These are phyloP conservation scores for Chrysomallon squamiferum DNA, from an alignment of 1,140 invertebrate genomes.

Conservation along the genomic window DNA sequence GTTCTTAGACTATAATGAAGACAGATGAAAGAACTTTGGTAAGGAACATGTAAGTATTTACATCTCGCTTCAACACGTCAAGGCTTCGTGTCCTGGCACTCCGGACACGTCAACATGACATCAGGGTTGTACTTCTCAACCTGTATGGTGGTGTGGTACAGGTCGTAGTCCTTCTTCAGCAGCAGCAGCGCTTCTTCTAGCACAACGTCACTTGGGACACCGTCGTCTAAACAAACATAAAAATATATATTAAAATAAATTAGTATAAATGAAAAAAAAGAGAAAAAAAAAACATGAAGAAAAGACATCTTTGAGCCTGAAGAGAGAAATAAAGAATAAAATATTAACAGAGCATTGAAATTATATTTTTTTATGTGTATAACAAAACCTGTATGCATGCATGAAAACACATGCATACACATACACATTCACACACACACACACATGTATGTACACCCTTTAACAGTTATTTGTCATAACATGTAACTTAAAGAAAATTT, in stretches of 20 bases:
- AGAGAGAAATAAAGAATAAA: neutral
- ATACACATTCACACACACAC: no score
- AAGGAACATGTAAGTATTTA: no score
- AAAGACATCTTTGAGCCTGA: no score
- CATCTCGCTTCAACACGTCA: no score
- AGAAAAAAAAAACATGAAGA: neutral
- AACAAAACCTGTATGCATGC: no score
- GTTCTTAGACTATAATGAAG: no score
- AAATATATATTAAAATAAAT: no score
- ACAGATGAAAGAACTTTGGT: no score
- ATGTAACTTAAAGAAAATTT: neutral
- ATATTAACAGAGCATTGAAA: neutral
- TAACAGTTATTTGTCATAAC: no score
- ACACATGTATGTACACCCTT: no score
- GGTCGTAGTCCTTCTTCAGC: constrained; percentile 29
- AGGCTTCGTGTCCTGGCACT: constrained; percentile 25
- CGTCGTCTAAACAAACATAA: constrained; percentile 22
- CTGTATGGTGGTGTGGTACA: constrained; percentile 48
- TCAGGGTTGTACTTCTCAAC: constrained; percentile 39
- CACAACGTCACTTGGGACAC: constrained; percentile 28
- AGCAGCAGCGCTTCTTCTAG: constrained; percentile 27
- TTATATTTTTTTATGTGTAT: no score
- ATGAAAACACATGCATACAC: no score
- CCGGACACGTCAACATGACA: constrained; percentile 28
- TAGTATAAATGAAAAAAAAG: neutral